Base-by-base conservation (phyloP, 92 coral and sea anemone genomes). In the Paramuricea clavata region DNA sequence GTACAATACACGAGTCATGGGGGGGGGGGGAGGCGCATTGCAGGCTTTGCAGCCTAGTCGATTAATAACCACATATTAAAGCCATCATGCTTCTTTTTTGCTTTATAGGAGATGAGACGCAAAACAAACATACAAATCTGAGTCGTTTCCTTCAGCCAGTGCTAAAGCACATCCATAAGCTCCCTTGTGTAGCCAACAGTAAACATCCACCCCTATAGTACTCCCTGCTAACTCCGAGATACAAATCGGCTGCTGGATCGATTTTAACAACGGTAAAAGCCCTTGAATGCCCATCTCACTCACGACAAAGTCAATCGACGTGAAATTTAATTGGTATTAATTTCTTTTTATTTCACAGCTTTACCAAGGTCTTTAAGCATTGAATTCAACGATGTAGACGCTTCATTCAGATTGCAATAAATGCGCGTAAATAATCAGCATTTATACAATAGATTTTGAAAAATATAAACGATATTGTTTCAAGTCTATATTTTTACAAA, bases 151-250 rank as follows among this genome's bases (percentile, higher is more conserved):
- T 70, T 97, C 98, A 42, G 95, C 94, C 52, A 97, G 84, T 31
- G 94, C 97, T 96, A 94, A 91, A 33, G 99, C 98, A 85, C 99
- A 97, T 54, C 98, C 99, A 93, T 97, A 97, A 50, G 95, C 99
- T 31, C 99, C 99, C 78, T 97, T 97, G 81, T 97, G 99, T 27
- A 97, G 89, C 99, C 99, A 97, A 87, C 99, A 97, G 65, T 97
- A 97, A 16, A 91, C 98, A 72, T 97, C 99, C 49, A 97, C 93
- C 22, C 97, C 99, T 33, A 94, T 89, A 30, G 91, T 92, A 81
- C 90, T 95, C 60, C 97, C 99, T 64, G 92, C 85, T 56, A 97
- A 94, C 67, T 92, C 92, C 49, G 92, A 87, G n/a, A 94, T 84
- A 32, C 91, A 87, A 30, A 95, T 94, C 67, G 94, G 94, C 74